phyloP scores from a whole-genome alignment of 2,888 invertebrate species.

The Trissoscelio sp. region DNA sequence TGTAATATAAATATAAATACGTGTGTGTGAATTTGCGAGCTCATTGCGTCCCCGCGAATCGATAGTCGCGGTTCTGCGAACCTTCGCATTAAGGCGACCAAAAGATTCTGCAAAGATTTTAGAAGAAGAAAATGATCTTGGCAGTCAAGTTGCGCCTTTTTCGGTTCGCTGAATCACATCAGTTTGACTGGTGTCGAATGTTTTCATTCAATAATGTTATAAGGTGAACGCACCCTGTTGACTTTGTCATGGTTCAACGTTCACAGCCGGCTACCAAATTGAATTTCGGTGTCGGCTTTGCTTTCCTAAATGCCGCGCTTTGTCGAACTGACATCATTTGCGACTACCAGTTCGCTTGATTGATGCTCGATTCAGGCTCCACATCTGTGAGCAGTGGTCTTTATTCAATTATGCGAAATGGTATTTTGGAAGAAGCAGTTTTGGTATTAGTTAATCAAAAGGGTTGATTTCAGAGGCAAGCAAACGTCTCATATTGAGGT shows the following conservation, averaged over 20 bases:
- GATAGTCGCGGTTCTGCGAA: conserved; percentile 18
- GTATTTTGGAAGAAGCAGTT: background rate
- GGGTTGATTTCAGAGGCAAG: no score
- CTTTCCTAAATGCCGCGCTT: conserved; percentile 17
- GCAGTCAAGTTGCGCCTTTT: background rate
- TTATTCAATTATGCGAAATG: background rate
- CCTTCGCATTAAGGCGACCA: no score
- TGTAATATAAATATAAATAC: conserved; percentile 38
- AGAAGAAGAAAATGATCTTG: no score
- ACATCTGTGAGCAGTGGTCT: background rate
- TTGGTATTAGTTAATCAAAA: background rate
- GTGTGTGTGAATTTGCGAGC: conserved; percentile 9
- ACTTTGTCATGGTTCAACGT: conserved; percentile 1
- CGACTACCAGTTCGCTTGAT: conserved; percentile 12
- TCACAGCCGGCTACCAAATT: conserved; percentile 12
- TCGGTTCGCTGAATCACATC: background rate
- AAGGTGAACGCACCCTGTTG: conserved; percentile 24
- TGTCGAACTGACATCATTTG: conserved; percentile 10
- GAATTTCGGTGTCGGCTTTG: conserved; percentile 12
- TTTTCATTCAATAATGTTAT: conserved; percentile 38
- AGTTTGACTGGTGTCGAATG: conserved; percentile 9
- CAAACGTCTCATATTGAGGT: no score
- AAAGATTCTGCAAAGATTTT: no score
- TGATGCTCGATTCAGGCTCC: conserved; percentile 17
- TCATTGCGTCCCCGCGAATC: conserved; percentile 37